A percentile compares a stretch with the other conserved stretches of the same genome.
These are phyloP conservation scores for Valencia hispanica DNA, from an alignment of 2,797 vertebrate species.

Conservation along the genomic window DNA sequence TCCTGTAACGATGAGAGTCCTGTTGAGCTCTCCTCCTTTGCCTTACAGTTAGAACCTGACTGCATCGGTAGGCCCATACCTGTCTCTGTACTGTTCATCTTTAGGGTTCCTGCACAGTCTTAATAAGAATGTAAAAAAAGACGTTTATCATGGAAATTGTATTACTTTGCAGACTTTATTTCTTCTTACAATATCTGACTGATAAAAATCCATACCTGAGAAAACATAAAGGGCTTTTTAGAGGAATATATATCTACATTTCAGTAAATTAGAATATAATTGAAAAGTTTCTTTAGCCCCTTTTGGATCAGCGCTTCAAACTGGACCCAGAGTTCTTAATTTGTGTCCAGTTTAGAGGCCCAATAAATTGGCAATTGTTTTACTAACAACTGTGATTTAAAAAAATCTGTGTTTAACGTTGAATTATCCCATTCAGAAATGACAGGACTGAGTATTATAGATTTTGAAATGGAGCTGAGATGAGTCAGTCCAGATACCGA, in stretches of 20 bases:
- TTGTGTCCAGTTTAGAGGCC: too few relatives aligned
- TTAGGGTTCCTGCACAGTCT: neutral
- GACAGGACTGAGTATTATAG: neutral
- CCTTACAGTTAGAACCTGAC: conserved; percentile 56
- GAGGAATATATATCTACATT: neutral
- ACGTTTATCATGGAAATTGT: neutral
- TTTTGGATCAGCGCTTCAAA: too few relatives aligned
- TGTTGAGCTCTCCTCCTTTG: conserved; percentile 63
- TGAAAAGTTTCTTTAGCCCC: neutral
- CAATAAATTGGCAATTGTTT: too few relatives aligned
- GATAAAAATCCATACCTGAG: neutral
- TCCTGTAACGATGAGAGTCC: conserved; percentile 52
- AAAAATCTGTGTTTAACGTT: neutral
- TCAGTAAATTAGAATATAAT: neutral
- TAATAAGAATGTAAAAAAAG: neutral
- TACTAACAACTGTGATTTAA: too few relatives aligned
- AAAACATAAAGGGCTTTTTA: neutral
- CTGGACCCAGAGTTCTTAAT: too few relatives aligned
- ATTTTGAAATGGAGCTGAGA: neutral
- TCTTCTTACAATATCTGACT: neutral
- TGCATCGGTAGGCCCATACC: conserved; percentile 54
- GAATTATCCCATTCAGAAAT: neutral
- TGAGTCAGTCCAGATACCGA: neutral
- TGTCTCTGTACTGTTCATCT: neutral
- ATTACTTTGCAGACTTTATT: neutral